Conservation (phyloP, 1,140 invertebrate species). For the Calliphora vicina region DNA sequence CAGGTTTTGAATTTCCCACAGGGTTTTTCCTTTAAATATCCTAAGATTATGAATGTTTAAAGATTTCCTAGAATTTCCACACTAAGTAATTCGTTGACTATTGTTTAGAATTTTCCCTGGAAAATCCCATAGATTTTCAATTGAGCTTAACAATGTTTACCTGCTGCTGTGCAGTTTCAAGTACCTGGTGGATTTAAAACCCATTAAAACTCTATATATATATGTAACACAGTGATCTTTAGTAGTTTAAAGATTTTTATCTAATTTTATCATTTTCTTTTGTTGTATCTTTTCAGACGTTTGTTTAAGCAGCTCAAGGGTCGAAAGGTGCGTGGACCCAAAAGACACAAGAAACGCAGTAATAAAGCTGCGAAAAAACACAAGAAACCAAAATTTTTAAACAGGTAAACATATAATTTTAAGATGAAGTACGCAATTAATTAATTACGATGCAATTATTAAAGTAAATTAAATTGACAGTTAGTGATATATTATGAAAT, state of each 20-base stretch:
- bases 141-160: background rate
- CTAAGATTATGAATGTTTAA: slow-evolving; percentile 3
- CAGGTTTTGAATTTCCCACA: background rate
- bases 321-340: background rate
- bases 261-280: background rate
- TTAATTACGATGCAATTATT: background rate
- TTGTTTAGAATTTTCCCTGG: background rate
- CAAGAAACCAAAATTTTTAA: slow-evolving; percentile 16
- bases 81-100: background rate
- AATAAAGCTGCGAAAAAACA: background rate
- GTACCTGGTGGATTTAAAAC: background rate
- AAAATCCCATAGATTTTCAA: slow-evolving; percentile 21
- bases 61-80: background rate
- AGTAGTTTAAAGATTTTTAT: too few relatives aligned
- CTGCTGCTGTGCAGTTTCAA: background rate
- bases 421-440: background rate
- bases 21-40: slow-evolving; percentile 7
- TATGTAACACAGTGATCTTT: background rate
- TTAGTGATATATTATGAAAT: too few relatives aligned
- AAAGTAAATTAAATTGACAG: background rate
- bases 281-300: slow-evolving; percentile 25
- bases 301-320: slow-evolving; percentile 40
- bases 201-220: background rate
- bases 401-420: slow-evolving; percentile 20
- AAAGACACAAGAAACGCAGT: slow-evolving; percentile 25